These are phyloP conservation scores for Nycticebus coucang DNA, from an alignment of 2,113 vertebrate species.

Conservation along the genomic window DNA sequence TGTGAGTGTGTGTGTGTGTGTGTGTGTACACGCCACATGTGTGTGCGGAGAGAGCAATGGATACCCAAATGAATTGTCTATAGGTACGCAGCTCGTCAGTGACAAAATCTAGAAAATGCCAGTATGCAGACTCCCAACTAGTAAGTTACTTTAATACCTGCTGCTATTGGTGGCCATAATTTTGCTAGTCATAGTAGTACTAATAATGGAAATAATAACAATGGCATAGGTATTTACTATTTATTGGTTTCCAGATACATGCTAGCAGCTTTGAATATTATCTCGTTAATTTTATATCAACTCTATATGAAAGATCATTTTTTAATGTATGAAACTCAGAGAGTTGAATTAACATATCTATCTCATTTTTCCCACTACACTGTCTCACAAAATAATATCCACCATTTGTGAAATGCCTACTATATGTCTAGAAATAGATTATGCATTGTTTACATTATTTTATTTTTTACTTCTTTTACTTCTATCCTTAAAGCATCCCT, in stretches of 20 bases:
- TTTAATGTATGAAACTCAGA: background rate
- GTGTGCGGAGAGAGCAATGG: background rate
- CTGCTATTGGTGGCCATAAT: background rate
- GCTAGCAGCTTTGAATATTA: background rate
- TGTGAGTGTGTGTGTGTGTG: background rate
- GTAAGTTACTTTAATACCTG: background rate
- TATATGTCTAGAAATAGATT: background rate
- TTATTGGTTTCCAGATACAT: background rate
- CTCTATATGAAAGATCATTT: background rate
- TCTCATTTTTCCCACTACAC: background rate
- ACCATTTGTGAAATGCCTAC: background rate
- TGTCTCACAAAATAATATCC: background rate
- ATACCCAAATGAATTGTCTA: background rate
- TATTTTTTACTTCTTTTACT: conserved; percentile 11
- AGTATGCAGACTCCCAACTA: background rate
- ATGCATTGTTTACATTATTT: background rate
- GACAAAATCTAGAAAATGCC: background rate
- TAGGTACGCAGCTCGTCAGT: background rate
- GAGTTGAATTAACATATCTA: background rate
- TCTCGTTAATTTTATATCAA: conserved; percentile 26
- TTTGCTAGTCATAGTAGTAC: background rate
- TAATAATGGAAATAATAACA: background rate
- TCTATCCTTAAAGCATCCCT: background rate
- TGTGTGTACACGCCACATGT: background rate
- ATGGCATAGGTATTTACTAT: background rate